Evolutionary conservation across 2,888 invertebrate species (phyloP), one percentile per base, ranked within the genome.

Genomic region (Aspidiotus destructor): DNA sequence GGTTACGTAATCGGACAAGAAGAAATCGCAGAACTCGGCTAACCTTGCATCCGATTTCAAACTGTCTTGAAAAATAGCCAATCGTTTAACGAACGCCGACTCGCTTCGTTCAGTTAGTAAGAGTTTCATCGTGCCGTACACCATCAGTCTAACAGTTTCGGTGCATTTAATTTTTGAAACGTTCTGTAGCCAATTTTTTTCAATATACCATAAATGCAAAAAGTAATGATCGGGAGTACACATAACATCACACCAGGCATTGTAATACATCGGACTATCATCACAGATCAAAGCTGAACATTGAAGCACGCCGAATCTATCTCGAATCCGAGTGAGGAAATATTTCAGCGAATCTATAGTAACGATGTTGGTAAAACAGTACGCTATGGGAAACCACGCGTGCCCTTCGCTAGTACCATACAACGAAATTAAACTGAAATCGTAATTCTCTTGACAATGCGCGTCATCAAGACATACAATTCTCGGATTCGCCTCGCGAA

Each of bases 201-300:
- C 62, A 15, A 69, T 57, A 41, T 62, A 62, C 69, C 69, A 69
- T 57, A 62, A 48, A 57, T 57, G 62, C 6, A 48, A 15, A 7
- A 69, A 42, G n/a, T 52, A 41, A 2, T 62, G 55, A 28, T 69
- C 53, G 17, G 69, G 62, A 13, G 55, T 10, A 3, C 44, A 64
- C 70, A 71, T 70, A n/a, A 70, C 69, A n/a, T 55, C 15, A 15
- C 53, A 53, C 71, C 71, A 71, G 1, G 70, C 57, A 8, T 70
- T 60, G 52, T 70, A 71, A 44, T 69, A 70, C 11, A 55, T 64
- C 8, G 58, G 41, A n/a, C 54, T 61, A 42, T 64, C 69, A 41
- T 71, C 71, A 41, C 70, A 42, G 54, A 71, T 58, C 10, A 71
- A 65, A n/a, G 69, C 55, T 5, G 64, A 64, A n/a, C 69, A 55